Conservation (phyloP, 1,140 invertebrate genomes). For the Neodiprion pinetum region DNA sequence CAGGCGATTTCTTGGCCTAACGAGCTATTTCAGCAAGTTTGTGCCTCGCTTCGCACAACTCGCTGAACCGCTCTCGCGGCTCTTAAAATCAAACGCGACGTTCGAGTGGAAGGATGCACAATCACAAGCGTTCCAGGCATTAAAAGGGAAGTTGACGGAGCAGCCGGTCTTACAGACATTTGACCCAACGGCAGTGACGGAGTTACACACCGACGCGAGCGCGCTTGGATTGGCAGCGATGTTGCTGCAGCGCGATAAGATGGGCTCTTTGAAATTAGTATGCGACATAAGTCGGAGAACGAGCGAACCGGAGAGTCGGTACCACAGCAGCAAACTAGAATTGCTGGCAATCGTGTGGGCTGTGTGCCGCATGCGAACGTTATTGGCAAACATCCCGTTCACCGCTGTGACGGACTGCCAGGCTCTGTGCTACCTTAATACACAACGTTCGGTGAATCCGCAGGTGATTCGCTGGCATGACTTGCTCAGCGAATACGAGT, state of each 20-base stretch:
- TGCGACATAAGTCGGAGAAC: constrained; percentile 32
- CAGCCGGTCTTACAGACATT: constrained; percentile 33
- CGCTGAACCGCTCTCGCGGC: constrained; percentile 32
- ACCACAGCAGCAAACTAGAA: constrained; percentile 38
- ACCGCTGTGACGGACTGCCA: constrained; percentile 21
- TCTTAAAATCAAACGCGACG: not conserved
- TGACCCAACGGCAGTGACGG: constrained; percentile 29
- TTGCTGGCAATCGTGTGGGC: not conserved
- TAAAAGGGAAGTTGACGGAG: constrained; percentile 8
- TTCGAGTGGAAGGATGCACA: too few species aligned
- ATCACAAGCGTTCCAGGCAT: too few species aligned
- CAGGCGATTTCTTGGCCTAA: constrained; percentile 47
- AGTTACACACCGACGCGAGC: constrained; percentile 47
- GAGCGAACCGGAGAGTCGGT: constrained; percentile 30
- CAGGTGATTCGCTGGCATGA: constrained; percentile 16
- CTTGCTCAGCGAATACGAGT: constrained; percentile 15
- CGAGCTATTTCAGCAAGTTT: constrained; percentile 48
- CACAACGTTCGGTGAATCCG: constrained; percentile 12
- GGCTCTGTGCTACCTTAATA: constrained; percentile 20
- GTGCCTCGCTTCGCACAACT: constrained; percentile 35
- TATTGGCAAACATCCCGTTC: too few species aligned
- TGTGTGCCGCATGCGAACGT: too few species aligned
- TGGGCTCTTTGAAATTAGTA: constrained; percentile 11
- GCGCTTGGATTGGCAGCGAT: constrained; percentile 39
- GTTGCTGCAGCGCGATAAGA: constrained; percentile 23